A percentile compares a stretch with the other conserved stretches of the same genome.
Evolutionary conservation across 2,888 invertebrate genomes (phyloP).

Genomic region (Eristalis pertinax): DNA sequence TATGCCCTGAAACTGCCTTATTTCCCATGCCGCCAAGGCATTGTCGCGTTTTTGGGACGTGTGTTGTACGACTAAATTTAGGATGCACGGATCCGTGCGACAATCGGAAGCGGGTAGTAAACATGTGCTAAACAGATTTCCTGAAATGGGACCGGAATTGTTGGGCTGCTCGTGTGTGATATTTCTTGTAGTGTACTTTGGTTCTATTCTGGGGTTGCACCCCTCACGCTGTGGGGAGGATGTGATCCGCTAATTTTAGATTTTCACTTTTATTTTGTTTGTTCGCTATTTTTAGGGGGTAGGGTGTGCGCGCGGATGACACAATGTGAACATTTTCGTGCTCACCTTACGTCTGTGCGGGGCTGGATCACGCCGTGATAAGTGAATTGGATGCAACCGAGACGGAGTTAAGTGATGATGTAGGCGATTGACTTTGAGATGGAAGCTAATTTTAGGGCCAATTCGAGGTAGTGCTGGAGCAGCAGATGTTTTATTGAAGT

Average conservation of each 20-base stretch:
- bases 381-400: constrained; percentile 24
- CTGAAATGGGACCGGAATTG: constrained; percentile 63
- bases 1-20: constrained; percentile 9
- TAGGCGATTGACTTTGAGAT: constrained; percentile 61
- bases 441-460: constrained; percentile 62
- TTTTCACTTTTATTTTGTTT: constrained; percentile 3
- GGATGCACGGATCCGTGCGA: constrained; percentile 63
- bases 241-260: constrained; percentile 59
- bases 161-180: constrained; percentile 11
- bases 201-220: constrained; percentile 45
- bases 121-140: constrained; percentile 72
- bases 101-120: constrained; percentile 69
- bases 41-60: constrained; percentile 42
- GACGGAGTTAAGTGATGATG: constrained; percentile 65
- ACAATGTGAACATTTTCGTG: constrained; percentile 32
- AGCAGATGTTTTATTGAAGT: constrained; percentile 56
- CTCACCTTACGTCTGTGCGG: constrained; percentile 50
- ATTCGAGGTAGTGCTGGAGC: constrained; percentile 38
- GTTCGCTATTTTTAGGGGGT: constrained; percentile 48
- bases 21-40: constrained; percentile 33
- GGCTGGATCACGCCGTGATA: constrained; percentile 17
- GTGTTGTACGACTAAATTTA: constrained; percentile 65
- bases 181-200: neutral
- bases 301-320: constrained; percentile 28
- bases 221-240: constrained; percentile 43